Base-by-base conservation (phyloP, 64 coral and sea anemone species). In the Exaiptasia diaphana region DNA sequence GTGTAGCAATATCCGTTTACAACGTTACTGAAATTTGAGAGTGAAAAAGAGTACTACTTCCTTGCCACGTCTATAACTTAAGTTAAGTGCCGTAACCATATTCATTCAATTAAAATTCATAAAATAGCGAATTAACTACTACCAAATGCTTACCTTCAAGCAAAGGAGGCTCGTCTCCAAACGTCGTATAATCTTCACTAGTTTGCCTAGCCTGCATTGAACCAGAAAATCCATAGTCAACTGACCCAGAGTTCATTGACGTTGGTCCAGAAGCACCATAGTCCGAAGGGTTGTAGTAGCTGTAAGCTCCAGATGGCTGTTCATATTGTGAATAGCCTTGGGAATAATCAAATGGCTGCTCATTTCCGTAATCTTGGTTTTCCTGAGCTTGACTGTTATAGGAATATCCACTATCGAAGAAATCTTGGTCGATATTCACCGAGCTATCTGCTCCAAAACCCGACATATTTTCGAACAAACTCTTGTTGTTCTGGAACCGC, bases 151-250 rank as follows among this genome's bases (percentile, higher is more conserved):
- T 71, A 93, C 91, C 91, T 97, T 97, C 94, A 0, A 97, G 45
- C 50, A 97, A 88, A 41, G 94, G 94, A n/a, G 94, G 94, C 42
- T 97, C 94, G 56, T 97, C 94, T 40, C 92, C 94, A 88, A 97
- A 97, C 45, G 85, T 93, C 28, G 91, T 93, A 50, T 93, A 93
- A 77, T 93, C 91, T 63, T 81, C 91, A 88, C 91, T 93, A 17
- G 85, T 93, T 76, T 93, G 91, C 17, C 80, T 88, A 2, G 91
- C 76, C 49, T 88, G 55, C 91, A 93, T 93, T 4, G 86, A 93
- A 23, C 91, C 91, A 39, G 71, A 56, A 49, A 93, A 83, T 38
- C 85, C 84, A 79, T 86, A 91, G 27, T 84, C 89, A 74, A 85
- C 62, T 23, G n/a, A 10, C 24, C 39, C 27, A 6, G 72, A 61